These are phyloP conservation scores for Lepidocolaptes lacrymiger DNA, from an alignment of 2,797 vertebrate genomes.

Conservation along the genomic window DNA sequence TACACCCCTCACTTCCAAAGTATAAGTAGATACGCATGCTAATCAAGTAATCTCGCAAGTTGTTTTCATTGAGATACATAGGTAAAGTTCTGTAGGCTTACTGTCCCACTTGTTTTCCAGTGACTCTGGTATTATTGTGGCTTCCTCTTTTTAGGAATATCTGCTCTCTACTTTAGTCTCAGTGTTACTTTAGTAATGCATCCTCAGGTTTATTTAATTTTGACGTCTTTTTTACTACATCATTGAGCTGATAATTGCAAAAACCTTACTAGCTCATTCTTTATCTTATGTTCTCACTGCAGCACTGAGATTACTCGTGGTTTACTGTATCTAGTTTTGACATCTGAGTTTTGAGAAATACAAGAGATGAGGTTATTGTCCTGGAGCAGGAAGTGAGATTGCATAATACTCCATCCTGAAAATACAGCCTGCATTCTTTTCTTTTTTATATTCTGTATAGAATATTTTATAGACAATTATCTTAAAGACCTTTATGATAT, in stretches of 20 bases:
- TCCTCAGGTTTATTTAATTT: not conserved
- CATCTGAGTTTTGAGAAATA: conserved; percentile 14
- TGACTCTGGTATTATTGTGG: not conserved
- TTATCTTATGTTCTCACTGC: not conserved
- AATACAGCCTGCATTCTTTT: not conserved
- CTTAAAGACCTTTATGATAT: not conserved
- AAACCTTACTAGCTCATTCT: not conserved
- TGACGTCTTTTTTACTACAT: not conserved
- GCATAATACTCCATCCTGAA: not conserved
- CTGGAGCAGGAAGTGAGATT: not conserved
- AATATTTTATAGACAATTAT: not conserved
- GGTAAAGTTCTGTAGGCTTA: not conserved
- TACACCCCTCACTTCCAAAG: not conserved
- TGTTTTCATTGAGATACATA: not conserved
- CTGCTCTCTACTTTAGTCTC: not conserved
- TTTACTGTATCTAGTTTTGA: not conserved
- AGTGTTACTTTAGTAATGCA: not conserved
- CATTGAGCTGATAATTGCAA: not conserved
- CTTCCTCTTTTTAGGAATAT: not conserved
- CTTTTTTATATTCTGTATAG: not conserved
- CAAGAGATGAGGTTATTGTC: not conserved
- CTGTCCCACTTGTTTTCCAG: not conserved
- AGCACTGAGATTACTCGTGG: not conserved
- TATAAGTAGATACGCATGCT: not conserved
- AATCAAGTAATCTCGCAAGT: not conserved